Conservation (phyloP, 2,888 invertebrate species). For the Lamellibrachia satsuma region DNA sequence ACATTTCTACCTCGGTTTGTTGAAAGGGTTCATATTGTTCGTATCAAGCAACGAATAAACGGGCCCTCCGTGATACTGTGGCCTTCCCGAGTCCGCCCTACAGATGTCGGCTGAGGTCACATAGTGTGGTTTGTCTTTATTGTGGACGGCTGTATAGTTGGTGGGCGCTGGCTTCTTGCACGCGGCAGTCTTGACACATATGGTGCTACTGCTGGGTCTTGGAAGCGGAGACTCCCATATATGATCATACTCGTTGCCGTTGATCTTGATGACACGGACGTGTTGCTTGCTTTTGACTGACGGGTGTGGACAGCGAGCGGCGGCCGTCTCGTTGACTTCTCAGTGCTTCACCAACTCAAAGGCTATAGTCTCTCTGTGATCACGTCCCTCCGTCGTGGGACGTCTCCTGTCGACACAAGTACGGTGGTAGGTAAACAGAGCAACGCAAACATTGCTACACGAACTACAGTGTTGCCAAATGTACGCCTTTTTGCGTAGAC, state of each 20-base stretch:
- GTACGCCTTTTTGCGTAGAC: too few relatives aligned
- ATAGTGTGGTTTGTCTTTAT: background rate
- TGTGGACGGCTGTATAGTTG: background rate
- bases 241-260: constrained; percentile 35
- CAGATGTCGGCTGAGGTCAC: background rate
- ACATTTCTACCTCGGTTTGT: background rate
- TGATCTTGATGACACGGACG: constrained; percentile 13
- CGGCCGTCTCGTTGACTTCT: background rate
- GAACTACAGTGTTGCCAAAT: too few relatives aligned
- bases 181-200: background rate
- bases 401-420: background rate
- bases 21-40: constrained; percentile 7
- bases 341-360: background rate
- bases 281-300: background rate
- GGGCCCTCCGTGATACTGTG: background rate
- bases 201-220: constrained; percentile 7
- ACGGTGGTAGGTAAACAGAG: too few relatives aligned
- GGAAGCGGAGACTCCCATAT: constrained; percentile 34
- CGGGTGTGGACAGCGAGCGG: background rate
- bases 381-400: background rate
- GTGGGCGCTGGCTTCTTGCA: background rate
- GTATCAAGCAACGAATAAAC: background rate
- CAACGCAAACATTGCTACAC: too few relatives aligned
- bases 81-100: background rate
- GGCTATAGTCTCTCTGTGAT: background rate